Base-by-base conservation (phyloP, 2,797 vertebrate genomes). In the Danio aesculapii region DNA sequence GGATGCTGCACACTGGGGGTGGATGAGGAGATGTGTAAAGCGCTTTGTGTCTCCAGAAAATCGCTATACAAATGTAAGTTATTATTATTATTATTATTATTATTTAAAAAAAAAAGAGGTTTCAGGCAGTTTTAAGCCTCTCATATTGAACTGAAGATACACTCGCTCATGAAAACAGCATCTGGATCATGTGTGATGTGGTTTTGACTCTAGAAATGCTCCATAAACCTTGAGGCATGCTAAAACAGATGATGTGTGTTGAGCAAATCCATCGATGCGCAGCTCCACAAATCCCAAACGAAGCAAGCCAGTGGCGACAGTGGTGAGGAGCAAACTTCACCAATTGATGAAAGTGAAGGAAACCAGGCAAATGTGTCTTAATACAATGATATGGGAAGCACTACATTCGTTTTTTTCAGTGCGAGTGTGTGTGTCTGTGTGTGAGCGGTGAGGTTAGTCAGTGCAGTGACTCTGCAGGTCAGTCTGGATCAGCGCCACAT, bases 141-240 rank as follows among this genome's bases (percentile, higher is more conserved):
- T 55, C 5, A 10, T 75, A 52, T 66, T 53, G 59, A 72, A 44
- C 17, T 62, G 69, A 70, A 59, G 61, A 30, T 30, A 30, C 30
- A 30, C 30, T 30, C 30, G 30, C 30, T 30, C 30, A 30, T 30
- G 30, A 30, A 30, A 30, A 69, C 13, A 6, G 8, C 46, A 46
- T 68, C 49, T 50, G 58, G 67, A 39, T 47, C 30, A 59, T 69
- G 19, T 75, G 59, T 52, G 66, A 77, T 68, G 63, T 68, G 63
- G 57, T 62, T 61, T 16, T 70, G n/a, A 5, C 66, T 70, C 30
- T 39, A 70, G 50, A 70, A 79, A 71, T 79, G 30, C 12, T 52
- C 57, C 30, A 61, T 43, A 61, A 68, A 77, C 39, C 62, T 11
- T 30, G 6, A 52, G 44, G 11, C 16, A 5, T 10, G 49, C 39